Evolutionary conservation across 1,140 invertebrate genomes (phyloP).

Genomic region (Hylyphantes graminicola): DNA sequence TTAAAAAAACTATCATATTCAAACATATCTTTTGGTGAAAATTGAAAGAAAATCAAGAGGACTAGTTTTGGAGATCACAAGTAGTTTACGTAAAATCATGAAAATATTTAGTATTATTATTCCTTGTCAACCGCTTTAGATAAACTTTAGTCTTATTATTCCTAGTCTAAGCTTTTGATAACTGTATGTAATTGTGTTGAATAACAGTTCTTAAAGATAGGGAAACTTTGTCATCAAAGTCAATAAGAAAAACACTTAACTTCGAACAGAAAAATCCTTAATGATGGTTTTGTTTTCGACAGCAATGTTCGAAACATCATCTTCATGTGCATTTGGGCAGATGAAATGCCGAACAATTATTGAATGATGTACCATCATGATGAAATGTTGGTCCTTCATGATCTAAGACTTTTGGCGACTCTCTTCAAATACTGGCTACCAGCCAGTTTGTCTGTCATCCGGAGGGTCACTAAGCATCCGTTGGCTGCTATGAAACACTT

Average conservation of each 20-base stretch:
- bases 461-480: background rate
- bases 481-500: background rate
- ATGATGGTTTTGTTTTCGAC: background rate
- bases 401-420: constrained; percentile 11
- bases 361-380: background rate
- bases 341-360: constrained; percentile 3
- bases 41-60: too few species aligned
- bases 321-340: background rate
- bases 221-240: background rate
- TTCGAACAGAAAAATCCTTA: too few species aligned
- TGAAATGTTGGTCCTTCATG: background rate
- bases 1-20: too few species aligned
- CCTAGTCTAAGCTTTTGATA: too few species aligned
- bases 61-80: too few species aligned
- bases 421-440: constrained; percentile 40
- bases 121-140: too few species aligned
- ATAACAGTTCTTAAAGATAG: background rate
- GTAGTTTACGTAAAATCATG: too few species aligned
- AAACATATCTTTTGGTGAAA: too few species aligned
- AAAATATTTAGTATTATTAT: too few species aligned
- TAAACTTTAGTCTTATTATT: too few species aligned
- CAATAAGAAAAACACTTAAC: background rate
- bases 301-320: background rate
- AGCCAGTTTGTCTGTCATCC: constrained; percentile 25
- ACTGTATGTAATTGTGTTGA: too few species aligned